Evolutionary conservation across 2,797 vertebrate species (phyloP).

Genomic region (Bufotes viridis): DNA sequence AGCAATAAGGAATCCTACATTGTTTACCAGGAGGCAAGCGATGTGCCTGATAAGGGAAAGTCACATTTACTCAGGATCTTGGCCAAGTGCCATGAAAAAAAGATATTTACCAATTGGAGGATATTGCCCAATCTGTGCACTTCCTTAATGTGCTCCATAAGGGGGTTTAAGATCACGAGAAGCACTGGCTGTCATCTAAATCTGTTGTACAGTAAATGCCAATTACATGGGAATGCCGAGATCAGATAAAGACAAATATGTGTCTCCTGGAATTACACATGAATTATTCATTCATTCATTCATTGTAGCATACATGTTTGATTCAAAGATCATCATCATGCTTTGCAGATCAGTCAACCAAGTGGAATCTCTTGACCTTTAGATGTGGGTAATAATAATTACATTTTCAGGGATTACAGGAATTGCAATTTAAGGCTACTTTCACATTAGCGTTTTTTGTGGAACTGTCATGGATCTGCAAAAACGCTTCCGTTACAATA

Average conservation of each 20-base stretch:
- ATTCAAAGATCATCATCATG: background rate
- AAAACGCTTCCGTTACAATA: too few relatives aligned
- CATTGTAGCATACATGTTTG: background rate
- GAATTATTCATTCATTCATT: background rate
- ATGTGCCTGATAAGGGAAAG: conserved; percentile 35
- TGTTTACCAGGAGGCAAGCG: conserved; percentile 19
- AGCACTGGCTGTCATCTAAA: background rate
- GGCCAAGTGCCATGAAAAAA: background rate
- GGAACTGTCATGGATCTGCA: too few relatives aligned
- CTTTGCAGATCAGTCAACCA: background rate
- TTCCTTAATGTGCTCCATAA: conserved; percentile 4
- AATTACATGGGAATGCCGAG: background rate
- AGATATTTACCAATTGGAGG: conserved; percentile 3
- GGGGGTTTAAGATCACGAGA: background rate
- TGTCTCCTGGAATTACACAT: background rate
- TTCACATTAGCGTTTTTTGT: too few relatives aligned
- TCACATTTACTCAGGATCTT: conserved; percentile 26
- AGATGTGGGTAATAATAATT: background rate
- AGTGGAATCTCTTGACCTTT: background rate
- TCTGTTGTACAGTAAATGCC: conserved; percentile 1
- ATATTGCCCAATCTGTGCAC: conserved; percentile 25
- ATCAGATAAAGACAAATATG: background rate
- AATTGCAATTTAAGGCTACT: background rate
- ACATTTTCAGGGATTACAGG: background rate
- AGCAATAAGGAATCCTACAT: conserved; percentile 30